Conservation (phyloP, 2,113 vertebrate genomes). For the Chaetodon trifascialis region DNA sequence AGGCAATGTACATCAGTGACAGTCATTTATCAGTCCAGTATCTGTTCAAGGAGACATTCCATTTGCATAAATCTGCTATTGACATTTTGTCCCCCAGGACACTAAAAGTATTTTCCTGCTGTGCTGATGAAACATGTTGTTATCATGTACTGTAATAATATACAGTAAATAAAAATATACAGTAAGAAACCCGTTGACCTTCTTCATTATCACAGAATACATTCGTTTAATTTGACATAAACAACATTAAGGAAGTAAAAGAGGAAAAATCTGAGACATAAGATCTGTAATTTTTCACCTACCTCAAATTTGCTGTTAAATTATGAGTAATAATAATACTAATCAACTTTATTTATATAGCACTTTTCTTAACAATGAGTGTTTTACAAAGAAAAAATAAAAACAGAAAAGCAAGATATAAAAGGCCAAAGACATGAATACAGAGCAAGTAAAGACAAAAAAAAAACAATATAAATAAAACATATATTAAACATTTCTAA, state of each 20-base stretch:
- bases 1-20: conserved; percentile 2
- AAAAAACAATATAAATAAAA: too few relatives aligned
- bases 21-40: not conserved
- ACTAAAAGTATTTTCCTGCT: not conserved
- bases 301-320: not conserved
- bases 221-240: not conserved
- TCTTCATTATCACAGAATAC: not conserved
- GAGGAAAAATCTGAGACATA: not conserved
- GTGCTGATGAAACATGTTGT: not conserved
- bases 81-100: not conserved
- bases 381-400: too few relatives aligned
- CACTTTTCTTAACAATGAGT: too few relatives aligned
- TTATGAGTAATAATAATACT: too few relatives aligned
- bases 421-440: too few relatives aligned
- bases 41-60: conserved; percentile 13
- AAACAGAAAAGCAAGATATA: too few relatives aligned
- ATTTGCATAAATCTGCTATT: conserved; percentile 3
- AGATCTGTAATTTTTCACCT: not conserved
- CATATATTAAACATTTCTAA: too few relatives aligned
- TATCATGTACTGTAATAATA: not conserved
- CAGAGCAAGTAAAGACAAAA: too few relatives aligned
- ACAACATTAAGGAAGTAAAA: not conserved
- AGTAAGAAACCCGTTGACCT: not conserved
- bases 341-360: too few relatives aligned
- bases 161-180: not conserved